phyloP scores from a whole-genome alignment of 2,797 vertebrate genomes.

The Leptodactylus fallax region DNA sequence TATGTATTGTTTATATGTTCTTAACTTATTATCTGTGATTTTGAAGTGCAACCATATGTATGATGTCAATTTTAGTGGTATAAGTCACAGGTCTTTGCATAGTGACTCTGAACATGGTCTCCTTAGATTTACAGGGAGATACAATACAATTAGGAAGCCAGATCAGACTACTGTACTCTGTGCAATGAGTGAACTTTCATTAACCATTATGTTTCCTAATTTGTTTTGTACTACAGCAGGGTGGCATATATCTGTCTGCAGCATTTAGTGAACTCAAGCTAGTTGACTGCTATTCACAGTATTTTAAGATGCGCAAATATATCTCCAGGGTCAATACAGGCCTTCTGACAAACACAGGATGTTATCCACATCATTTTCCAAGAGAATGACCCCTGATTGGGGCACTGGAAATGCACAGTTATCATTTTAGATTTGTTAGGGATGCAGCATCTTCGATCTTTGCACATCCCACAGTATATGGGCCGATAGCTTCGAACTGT shows the following conservation, averaged over 20 bases:
- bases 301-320: conserved; percentile 89
- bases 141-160: neutral
- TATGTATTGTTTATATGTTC: neutral
- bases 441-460: conserved; percentile 89
- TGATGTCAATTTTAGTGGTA: neutral
- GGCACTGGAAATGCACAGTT: conserved; percentile 87
- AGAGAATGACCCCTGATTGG: conserved; percentile 78
- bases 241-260: neutral
- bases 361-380: conserved; percentile 98
- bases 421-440: conserved; percentile 89
- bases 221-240: neutral
- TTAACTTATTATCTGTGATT: neutral
- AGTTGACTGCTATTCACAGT: conserved; percentile 71
- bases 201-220: neutral
- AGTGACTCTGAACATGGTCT: neutral
- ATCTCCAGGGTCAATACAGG: conserved; percentile 84
- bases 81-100: neutral
- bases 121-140: neutral
- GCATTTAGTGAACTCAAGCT: neutral
- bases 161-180: neutral
- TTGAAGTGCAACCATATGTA: neutral
- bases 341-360: conserved; percentile 91
- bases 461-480: conserved; percentile 89
- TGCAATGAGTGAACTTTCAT: neutral
- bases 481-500: conserved; percentile 85